These are phyloP conservation scores for Cheilosia urbana DNA, from an alignment of 2,888 invertebrate species.

Conservation along the genomic window DNA sequence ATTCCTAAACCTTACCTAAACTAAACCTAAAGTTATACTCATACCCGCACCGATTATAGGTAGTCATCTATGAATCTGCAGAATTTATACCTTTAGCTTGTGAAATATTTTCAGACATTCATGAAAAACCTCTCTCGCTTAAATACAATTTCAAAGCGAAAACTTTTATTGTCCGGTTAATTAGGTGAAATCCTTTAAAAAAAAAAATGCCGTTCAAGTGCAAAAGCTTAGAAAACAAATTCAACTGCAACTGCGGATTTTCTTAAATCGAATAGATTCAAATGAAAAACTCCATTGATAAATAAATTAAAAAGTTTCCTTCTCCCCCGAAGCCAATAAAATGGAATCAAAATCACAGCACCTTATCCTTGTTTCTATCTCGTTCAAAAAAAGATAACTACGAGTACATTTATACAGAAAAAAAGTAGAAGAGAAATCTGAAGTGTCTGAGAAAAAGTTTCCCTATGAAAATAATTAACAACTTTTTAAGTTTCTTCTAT, in stretches of 20 bases:
- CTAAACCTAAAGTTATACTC: no score
- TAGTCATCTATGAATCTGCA: no score
- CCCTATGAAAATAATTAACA: conserved; percentile 72
- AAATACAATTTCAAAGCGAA: neutral
- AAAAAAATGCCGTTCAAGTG: conserved; percentile 30
- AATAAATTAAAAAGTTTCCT: conserved; percentile 69
- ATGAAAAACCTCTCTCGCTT: neutral
- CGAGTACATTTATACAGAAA: conserved; percentile 10
- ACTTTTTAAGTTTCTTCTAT: conserved; percentile 69
- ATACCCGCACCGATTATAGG: no score
- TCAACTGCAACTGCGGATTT: conserved; percentile 38
- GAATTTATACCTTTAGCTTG: no score
- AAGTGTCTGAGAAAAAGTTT: conserved; percentile 70
- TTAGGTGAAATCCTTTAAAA: conserved; percentile 36
- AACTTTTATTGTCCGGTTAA: conserved; percentile 23
- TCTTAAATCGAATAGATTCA: conserved; percentile 63
- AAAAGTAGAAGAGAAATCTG: conserved; percentile 34
- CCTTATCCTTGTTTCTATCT: conserved; percentile 54
- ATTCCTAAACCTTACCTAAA: no score
- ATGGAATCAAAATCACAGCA: conserved; percentile 65
- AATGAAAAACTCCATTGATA: conserved; percentile 52
- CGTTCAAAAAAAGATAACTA: conserved; percentile 37
- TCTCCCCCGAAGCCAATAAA: conserved; percentile 60
- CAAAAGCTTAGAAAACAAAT: conserved; percentile 18
- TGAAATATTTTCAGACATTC: no score